These are phyloP conservation scores for Calephelis perditalis DNA, from an alignment of 2,888 invertebrate species.

Conservation along the genomic window DNA sequence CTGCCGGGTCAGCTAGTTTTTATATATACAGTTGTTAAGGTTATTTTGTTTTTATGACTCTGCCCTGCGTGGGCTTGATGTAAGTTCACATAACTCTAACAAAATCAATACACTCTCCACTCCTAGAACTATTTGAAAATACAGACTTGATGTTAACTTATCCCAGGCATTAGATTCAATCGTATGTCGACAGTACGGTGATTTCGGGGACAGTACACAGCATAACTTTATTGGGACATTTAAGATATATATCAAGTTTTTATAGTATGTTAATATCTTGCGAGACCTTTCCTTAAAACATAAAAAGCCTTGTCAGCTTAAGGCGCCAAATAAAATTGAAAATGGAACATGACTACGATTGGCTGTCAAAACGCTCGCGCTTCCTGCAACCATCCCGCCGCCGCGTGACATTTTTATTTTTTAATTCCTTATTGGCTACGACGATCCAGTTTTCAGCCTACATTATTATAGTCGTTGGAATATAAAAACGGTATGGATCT, in stretches of 20 bases:
- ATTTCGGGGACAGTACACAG: no score
- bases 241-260: neutral
- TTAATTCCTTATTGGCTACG: constrained; percentile 38
- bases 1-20: no score
- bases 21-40: no score
- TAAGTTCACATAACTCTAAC: no score
- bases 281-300: neutral
- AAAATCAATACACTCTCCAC: no score
- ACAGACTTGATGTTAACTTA: no score
- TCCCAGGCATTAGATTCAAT: no score
- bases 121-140: no score
- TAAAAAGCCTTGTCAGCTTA: neutral
- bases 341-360: constrained; percentile 38
- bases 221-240: neutral
- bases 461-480: constrained; percentile 36
- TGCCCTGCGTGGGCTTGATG: no score
- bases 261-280: neutral
- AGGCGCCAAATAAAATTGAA: constrained; percentile 16
- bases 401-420: constrained; percentile 36
- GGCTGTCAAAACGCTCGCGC: constrained; percentile 51
- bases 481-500: constrained; percentile 55
- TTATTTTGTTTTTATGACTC: no score
- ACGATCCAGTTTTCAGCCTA: constrained; percentile 41
- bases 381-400: constrained; percentile 67
- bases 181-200: no score